These are phyloP conservation scores for Fregata magnificens DNA, from an alignment of 2,113 vertebrate genomes.

Conservation along the genomic window DNA sequence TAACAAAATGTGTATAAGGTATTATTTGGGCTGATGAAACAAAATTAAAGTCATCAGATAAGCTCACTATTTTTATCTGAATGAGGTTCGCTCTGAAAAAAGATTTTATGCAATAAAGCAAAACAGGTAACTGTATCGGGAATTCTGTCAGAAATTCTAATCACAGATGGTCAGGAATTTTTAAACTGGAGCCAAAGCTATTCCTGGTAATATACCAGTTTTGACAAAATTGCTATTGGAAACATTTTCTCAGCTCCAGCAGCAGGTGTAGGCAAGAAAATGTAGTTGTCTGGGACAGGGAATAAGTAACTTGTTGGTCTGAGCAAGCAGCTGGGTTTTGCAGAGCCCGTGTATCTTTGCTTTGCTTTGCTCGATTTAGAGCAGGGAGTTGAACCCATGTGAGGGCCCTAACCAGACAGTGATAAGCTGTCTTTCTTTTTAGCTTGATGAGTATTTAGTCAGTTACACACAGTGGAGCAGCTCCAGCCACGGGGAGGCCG, in stretches of 20 bases:
- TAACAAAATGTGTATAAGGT: not conserved
- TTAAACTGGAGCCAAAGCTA: not conserved
- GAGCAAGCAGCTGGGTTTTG: not conserved
- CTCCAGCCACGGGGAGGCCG: not conserved
- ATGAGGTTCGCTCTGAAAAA: not conserved
- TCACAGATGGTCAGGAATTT: not conserved
- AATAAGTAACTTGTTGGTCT: slow-evolving; percentile 21
- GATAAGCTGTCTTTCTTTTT: slow-evolving; percentile 31
- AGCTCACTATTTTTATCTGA: not conserved
- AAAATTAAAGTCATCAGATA: not conserved
- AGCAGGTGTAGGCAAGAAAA: not conserved
- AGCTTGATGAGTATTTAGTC: slow-evolving; percentile 9
- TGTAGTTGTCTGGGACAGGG: not conserved
- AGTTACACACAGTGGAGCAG: not conserved
- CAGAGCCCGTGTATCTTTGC: not conserved
- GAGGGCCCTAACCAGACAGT: not conserved
- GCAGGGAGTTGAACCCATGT: not conserved
- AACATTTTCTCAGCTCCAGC: not conserved
- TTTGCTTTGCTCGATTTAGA: slow-evolving; percentile 17
- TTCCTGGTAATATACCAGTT: not conserved
- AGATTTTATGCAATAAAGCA: not conserved
- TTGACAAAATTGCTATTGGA: not conserved
- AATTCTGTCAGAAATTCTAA: slow-evolving; percentile 11
- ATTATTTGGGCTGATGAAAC: not conserved
- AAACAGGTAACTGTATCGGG: not conserved